Evolutionary conservation across 53 echinoderm and acorn worm genomes (phyloP), one percentile per base, ranked within the genome.

Genomic region (Pentamera pediparva): DNA sequence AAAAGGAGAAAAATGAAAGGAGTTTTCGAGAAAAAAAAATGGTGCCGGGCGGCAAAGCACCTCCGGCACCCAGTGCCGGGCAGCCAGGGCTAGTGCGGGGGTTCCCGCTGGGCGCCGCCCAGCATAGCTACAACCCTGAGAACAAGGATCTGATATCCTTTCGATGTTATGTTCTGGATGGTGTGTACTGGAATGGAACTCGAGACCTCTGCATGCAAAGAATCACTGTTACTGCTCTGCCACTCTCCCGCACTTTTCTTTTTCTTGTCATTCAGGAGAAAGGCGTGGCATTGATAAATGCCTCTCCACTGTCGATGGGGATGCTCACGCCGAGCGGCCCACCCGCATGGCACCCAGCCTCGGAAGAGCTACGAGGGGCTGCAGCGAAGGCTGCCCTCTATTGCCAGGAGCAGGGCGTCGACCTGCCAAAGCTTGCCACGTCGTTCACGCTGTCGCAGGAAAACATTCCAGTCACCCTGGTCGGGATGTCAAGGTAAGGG

Each of bases 221-320:
- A n/a, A n/a, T n/a, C n/a, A 45, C 47, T n/a, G 2, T n/a, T n/a
- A 45, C 13, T 13, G n/a, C 13, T 45, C 13, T 17, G 15, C 47
- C n/a, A 2, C n/a, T 45, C 2, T 3, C 13, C 47, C 13, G 47
- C 4, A 2, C 27, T 62, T 39, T 65, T 37, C 31, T 11, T 47
- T 24, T n/a, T 37, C 17, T 47, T 29, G 7, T 67, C 17, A 43
- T 29, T 41, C 32, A 94, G 95, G 85, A 84, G 32, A 82, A 74
- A 37, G 78, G 85, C 1, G 62, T 90, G 1, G 95, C 89, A 3
- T 59, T 89, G 59, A 80, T 92, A 32, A 81, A 83, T 60, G 92
- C 92, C 0, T 73, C 89, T 22, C 92, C 92, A 5, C 79, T 83
- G 57, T 77, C 89, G 53, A 92, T 92, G 92, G 95, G 84, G 5